Conservation (phyloP, 2,113 vertebrate species). For the Brienomyrus brachyistius region DNA sequence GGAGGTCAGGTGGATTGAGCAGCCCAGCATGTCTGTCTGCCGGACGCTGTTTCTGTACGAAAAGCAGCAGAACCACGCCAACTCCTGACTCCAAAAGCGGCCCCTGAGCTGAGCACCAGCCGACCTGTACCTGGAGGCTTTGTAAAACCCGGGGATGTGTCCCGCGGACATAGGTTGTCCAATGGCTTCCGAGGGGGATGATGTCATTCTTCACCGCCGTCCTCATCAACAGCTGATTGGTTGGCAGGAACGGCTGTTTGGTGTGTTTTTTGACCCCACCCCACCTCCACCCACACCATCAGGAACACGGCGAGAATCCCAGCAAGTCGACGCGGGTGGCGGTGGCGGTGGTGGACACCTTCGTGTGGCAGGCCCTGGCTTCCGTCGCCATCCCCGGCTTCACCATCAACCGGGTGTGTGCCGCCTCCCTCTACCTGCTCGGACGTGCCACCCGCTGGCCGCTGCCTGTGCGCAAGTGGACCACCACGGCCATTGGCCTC, state of each 20-base stretch:
- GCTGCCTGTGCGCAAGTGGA: conserved; percentile 78
- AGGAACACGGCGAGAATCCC: conserved; percentile 61
- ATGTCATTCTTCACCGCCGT: background rate
- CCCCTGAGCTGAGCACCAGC: background rate
- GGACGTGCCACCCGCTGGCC: conserved; percentile 75
- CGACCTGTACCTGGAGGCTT: too few species aligned
- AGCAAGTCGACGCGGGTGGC: conserved; percentile 56
- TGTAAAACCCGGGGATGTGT: background rate
- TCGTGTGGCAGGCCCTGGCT: conserved; percentile 90
- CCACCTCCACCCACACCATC: background rate
- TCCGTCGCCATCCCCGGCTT: conserved; percentile 87
- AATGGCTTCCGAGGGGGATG: background rate
- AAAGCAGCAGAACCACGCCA: background rate
- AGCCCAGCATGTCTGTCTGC: background rate
- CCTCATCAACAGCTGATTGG: background rate
- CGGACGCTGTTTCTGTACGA: background rate
- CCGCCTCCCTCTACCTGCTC: conserved; percentile 74
- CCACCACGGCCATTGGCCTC: conserved; percentile 83
- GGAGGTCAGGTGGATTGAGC: background rate
- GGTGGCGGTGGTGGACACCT: conserved; percentile 81
- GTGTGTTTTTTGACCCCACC: background rate
- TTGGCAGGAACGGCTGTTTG: background rate
- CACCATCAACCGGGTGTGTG: conserved; percentile 91
- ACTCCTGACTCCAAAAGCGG: background rate
- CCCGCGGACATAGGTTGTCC: background rate